A percentile compares a stretch with the other conserved stretches of the same genome.
Evolutionary conservation across 1,140 invertebrate genomes (phyloP).

Genomic region (Lasioglossum baleicum): DNA sequence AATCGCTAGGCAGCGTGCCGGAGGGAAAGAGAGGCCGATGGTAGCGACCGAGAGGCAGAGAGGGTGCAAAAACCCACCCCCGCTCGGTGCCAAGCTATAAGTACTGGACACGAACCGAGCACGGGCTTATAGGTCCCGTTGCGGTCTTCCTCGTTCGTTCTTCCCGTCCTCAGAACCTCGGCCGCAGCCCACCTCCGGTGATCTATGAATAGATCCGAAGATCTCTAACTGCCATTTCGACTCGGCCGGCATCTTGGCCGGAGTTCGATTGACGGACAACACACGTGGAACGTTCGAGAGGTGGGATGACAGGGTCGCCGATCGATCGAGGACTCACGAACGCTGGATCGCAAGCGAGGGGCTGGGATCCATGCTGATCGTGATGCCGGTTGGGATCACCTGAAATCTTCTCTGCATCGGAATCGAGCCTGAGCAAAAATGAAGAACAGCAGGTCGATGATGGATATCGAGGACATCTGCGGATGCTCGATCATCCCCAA

Average conservation of each 20-base stretch:
- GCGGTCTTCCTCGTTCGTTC: slow-evolving; percentile 40
- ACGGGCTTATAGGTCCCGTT: slow-evolving; percentile 52
- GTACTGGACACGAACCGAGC: slow-evolving; percentile 51
- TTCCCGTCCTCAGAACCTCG: slow-evolving; percentile 1
- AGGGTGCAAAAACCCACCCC: slow-evolving; percentile 58
- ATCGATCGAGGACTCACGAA: slow-evolving; percentile 14
- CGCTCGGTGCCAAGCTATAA: slow-evolving; percentile 48
- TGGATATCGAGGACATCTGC: slow-evolving; percentile 58
- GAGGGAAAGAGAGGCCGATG: slow-evolving; percentile 13
- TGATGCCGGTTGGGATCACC: slow-evolving; percentile 34
- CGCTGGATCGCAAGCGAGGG: background rate
- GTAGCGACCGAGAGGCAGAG: slow-evolving; percentile 8
- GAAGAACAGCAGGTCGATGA: slow-evolving; percentile 48
- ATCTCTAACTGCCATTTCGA: slow-evolving; percentile 44
- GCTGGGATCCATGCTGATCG: slow-evolving; percentile 38
- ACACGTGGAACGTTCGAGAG: slow-evolving; percentile 30
- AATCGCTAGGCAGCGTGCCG: slow-evolving; percentile 22
- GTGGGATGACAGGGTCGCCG: slow-evolving; percentile 19
- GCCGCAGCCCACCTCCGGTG: slow-evolving; percentile 1
- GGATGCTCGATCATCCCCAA: slow-evolving; percentile 62
- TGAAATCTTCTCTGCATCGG: background rate
- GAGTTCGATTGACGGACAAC: slow-evolving; percentile 19
- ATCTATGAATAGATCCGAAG: slow-evolving; percentile 64
- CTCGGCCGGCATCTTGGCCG: slow-evolving; percentile 10
- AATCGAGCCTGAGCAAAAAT: background rate